A percentile compares a stretch with the other conserved stretches of the same genome.
Conservation (phyloP, 2,888 invertebrate genomes). For the Andrena bicolor region DNA sequence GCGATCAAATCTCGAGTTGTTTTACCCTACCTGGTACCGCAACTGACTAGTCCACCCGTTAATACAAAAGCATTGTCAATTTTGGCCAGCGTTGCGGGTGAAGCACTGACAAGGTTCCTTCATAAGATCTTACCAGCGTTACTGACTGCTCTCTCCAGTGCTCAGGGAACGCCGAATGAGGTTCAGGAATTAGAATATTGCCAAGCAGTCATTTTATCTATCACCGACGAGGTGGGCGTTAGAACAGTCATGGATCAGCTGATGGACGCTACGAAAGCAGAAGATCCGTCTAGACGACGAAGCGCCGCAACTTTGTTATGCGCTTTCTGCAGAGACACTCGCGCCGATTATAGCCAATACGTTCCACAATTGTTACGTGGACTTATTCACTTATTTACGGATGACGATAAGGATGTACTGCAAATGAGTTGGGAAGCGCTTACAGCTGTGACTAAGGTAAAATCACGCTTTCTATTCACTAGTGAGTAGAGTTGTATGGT, state of each 20-base stretch:
- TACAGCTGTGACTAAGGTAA: constrained; percentile 93
- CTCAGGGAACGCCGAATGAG: constrained; percentile 89
- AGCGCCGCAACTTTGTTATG: constrained; percentile 95
- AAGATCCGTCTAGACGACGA: constrained; percentile 89
- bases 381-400: constrained; percentile 93
- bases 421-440: constrained; percentile 97
- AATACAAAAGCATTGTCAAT: constrained; percentile 98
- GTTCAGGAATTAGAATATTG: constrained; percentile 95
- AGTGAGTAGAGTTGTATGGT: too few relatives aligned
- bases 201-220: constrained; percentile 96
- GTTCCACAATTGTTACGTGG: constrained; percentile 95
- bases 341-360: constrained; percentile 94
- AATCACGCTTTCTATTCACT: not conserved
- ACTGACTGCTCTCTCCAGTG: constrained; percentile 90
- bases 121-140: constrained; percentile 97
- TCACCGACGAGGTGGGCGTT: constrained; percentile 94
- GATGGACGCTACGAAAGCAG: constrained; percentile 90
- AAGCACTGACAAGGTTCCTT: constrained; percentile 95
- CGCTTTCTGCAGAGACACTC: constrained; percentile 95
- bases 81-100: constrained; percentile 97
- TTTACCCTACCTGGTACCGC: constrained; percentile 97
- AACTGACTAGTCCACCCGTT: constrained; percentile 94
- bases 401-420: constrained; percentile 92
- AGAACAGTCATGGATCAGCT: constrained; percentile 95
- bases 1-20: constrained; percentile 98